These are phyloP conservation scores for Corythornis cristatus DNA, from an alignment of 2,113 vertebrate genomes.

Conservation along the genomic window DNA sequence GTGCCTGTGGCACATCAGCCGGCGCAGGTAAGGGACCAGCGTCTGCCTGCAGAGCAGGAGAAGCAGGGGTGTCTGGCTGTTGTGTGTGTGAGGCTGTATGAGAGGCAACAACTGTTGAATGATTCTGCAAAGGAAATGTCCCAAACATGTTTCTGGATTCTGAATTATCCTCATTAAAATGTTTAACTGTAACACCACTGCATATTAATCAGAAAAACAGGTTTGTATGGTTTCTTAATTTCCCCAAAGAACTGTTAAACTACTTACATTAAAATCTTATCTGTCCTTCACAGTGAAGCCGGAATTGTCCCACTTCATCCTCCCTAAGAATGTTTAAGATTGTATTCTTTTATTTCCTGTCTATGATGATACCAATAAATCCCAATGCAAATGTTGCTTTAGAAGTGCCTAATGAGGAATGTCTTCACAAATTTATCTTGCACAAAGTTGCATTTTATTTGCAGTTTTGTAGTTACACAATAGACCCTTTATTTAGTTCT, in stretches of 20 bases:
- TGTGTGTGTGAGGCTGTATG: background rate
- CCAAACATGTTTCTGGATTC: background rate
- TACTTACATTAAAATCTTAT: background rate
- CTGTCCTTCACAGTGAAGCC: background rate
- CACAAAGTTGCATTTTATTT: background rate
- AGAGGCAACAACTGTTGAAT: background rate
- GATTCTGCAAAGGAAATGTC: background rate
- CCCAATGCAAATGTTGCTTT: background rate
- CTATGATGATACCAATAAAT: background rate
- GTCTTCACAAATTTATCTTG: background rate
- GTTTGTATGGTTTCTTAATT: background rate
- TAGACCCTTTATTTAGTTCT: background rate
- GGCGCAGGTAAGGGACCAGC: rapidly evolving
- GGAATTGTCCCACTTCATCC: background rate
- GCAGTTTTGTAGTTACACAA: background rate
- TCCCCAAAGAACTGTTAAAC: background rate
- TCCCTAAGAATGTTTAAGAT: background rate
- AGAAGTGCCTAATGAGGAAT: background rate
- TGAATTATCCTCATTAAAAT: background rate
- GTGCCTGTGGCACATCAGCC: background rate
- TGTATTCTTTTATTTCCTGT: background rate
- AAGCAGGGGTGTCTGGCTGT: background rate
- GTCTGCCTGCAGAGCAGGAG: rapidly evolving
- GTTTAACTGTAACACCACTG: background rate
- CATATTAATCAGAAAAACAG: background rate